These are phyloP conservation scores for Leptocoma aspasia DNA, from an alignment of 2,113 vertebrate species.

Conservation along the genomic window DNA sequence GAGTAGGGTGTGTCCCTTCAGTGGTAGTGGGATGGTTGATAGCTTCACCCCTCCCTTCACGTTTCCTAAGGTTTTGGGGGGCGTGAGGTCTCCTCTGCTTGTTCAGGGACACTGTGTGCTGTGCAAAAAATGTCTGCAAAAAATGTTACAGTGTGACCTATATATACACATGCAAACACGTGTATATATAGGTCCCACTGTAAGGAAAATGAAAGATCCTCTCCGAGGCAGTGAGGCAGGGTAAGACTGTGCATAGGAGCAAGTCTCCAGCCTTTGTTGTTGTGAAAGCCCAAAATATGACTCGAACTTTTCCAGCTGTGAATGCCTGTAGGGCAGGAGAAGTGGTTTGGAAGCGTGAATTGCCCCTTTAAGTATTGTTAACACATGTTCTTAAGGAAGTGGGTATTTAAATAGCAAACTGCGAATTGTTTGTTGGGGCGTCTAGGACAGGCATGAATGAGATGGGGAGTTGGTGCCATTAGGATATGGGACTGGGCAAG, in stretches of 20 bases:
- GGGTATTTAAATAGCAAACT: background rate
- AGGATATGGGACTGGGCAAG: background rate
- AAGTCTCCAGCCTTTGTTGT: background rate
- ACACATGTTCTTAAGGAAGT: background rate
- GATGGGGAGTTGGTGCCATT: rapidly evolving
- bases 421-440: background rate
- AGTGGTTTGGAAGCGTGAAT: background rate
- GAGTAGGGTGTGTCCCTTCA: background rate
- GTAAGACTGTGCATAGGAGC: background rate
- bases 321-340: background rate
- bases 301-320: background rate
- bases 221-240: background rate
- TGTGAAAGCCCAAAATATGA: background rate
- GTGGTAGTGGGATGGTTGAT: background rate
- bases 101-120: rapidly evolving
- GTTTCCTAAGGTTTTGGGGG: background rate
- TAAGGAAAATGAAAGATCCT: background rate
- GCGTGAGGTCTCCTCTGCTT: background rate
- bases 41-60: background rate
- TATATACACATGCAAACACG: background rate
- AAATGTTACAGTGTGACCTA: too few species aligned
- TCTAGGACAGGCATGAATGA: background rate
- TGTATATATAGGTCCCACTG: rapidly evolving
- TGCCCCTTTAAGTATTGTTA: background rate
- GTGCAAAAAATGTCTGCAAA: background rate